Base-by-base conservation (phyloP, 2,797 vertebrate species). In the Varecia variegata region DNA sequence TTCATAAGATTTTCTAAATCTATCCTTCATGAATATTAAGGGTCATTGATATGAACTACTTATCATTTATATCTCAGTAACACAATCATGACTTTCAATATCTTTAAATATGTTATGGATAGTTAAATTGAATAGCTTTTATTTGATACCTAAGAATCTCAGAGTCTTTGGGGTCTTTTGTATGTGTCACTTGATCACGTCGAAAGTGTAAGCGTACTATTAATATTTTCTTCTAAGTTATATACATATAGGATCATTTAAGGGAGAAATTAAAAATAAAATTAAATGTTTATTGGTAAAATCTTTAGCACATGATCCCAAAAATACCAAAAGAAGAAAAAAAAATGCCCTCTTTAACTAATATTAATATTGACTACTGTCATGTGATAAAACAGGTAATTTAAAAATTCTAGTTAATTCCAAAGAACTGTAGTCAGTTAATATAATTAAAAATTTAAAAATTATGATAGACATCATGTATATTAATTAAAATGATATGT, bases 161-260 rank as follows among this genome's bases (percentile, higher is more conserved):
- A 40, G 71, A 45, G 27, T 62, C 52, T 52, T 67, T 54, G 32
- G 11, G 23, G 43, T 79, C 27, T 79, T 89, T 47, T 47, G 35
- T 35, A 79, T 1, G 12, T 65, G 54, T 56, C 20, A 35, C 21
- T 27, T 45, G 21, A 87, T 27, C 50, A 92, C 5, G 8, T 27
- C 43, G 18, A 23, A 45, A 47, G 32, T 83, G 73, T 56, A 62
- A 83, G 83, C 43, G 35, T 58, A 30, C 50, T 79, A 56, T 23
- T 56, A 56, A 10, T 6, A 89, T 83, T 90, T 95, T 85, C 81
- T 87, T 94, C 62, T 80, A 74, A 88, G 74, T 73, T 89, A 73
- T 18, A 73, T 18, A 79, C 32, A 74, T 18, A 74, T 43, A 40
- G 12, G 4, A 81, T 27, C 14, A 81, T 70, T 85, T 89, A 95